Conservation (phyloP, 2,888 invertebrate genomes). For the Coronaproctus castanopsis region DNA sequence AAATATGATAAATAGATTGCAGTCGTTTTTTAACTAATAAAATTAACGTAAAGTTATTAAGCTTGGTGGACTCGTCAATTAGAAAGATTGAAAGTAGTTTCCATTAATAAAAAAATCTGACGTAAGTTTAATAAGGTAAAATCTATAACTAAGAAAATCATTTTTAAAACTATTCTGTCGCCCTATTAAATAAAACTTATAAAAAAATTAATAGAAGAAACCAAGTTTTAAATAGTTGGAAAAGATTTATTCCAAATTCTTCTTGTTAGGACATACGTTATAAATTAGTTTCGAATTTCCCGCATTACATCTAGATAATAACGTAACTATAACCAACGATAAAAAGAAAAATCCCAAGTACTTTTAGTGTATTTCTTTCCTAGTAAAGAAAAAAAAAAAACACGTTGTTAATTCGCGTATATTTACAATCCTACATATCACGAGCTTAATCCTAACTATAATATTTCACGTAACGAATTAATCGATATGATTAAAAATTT, state of each 20-base stretch:
- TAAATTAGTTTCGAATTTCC: neutral
- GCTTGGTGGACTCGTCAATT: neutral
- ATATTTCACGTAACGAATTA: neutral
- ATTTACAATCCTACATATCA: neutral
- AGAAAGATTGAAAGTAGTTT: neutral
- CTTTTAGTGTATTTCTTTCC: neutral
- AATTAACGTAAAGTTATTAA: neutral
- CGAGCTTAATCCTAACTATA: neutral
- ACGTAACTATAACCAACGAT: neutral
- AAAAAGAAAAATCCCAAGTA: neutral
- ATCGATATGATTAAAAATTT: neutral
- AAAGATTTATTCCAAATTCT: neutral
- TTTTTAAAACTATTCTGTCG: neutral
- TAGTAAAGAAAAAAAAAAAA: neutral
- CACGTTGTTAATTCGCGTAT: neutral
- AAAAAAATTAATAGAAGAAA: neutral
- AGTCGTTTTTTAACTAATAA: neutral
- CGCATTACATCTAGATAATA: no score
- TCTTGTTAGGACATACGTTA: neutral
- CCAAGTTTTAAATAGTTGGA: neutral
- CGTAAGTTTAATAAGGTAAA: neutral
- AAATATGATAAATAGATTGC: neutral
- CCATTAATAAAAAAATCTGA: neutral
- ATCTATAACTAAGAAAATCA: neutral
- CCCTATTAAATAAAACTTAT: neutral